Evolutionary conservation across 2,113 vertebrate species (phyloP), one percentile per base, ranked within the genome.

Genomic region (Alouatta palliata): DNA sequence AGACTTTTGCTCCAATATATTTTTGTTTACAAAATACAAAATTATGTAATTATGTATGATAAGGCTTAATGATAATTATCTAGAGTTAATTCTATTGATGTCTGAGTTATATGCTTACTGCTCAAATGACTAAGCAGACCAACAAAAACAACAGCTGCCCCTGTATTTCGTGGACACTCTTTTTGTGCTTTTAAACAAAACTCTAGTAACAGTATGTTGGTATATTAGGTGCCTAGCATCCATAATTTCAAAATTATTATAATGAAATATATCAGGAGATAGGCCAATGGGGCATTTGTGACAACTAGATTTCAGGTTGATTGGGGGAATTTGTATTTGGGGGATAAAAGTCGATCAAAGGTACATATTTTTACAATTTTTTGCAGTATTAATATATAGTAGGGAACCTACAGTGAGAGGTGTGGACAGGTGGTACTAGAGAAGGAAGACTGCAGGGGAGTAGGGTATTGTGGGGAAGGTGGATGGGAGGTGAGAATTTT

Each of bases 121-220:
- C 40, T 49, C 75, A 92, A 87, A 40, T 32, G 3, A 68, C 73
- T 54, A 85, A 61, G 37, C 14, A 80, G 94, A 37, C 52, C 52
- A 91, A 58, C 8, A n/a, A 75, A 93, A 91, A 76, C 43, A 77
- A 66, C 37, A 58, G 43, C 30, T 52, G 32, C 16, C 68, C 68
- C 47, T 79, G 30, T 8, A 30, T 91, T 79, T 95, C 56, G 35
- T 73, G 37, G 40, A 87, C 27, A 45, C 13, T 61, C 1, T 90
- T 96, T 61, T 27, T 85, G 61, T 80, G 37, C 45, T 83, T 95
- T 86, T 73, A 68, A 35, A 52, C 19, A 76, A 90, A 82, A 96
- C 35, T 94, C 49, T 76, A 90, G n/a, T 17, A 47, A 81, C 2
- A 37, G 37, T 82, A 56, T 87, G 17, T 64, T 35, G 40, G 5